Percentiles rank a stretch among this genome's conserved stretches.
These are phyloP conservation scores for Apis laboriosa DNA, from an alignment of 1,140 invertebrate genomes.

Conservation along the genomic window DNA sequence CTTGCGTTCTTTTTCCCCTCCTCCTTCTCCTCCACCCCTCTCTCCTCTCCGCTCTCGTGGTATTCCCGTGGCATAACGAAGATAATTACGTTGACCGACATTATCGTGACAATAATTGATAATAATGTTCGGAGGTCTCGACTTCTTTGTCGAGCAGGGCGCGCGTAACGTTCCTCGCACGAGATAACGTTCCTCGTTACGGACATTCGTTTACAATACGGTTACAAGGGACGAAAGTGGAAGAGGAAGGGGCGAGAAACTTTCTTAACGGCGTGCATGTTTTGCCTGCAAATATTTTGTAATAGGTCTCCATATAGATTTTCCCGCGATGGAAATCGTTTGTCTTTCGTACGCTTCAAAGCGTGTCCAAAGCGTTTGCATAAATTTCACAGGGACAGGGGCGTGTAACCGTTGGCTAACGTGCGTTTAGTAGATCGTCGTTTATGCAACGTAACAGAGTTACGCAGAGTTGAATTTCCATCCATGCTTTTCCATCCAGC, in stretches of 20 bases:
- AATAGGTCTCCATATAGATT: too few species aligned
- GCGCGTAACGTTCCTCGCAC: too few species aligned
- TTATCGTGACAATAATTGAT: slow-evolving; percentile 20
- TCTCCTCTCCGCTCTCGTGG: neutral
- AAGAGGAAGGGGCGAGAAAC: neutral
- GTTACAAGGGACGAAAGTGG: neutral
- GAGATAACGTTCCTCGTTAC: neutral
- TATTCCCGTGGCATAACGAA: neutral
- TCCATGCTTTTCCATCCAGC: slow-evolving; percentile 34
- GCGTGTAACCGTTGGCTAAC: slow-evolving; percentile 6
- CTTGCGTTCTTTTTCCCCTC: neutral
- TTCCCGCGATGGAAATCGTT: neutral
- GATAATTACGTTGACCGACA: neutral
- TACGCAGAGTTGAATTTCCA: slow-evolving; percentile 48
- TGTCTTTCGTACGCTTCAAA: slow-evolving; percentile 13
- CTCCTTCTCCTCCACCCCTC: neutral
- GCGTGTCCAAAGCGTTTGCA: slow-evolving; percentile 26
- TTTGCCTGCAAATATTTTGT: neutral
- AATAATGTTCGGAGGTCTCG: neutral
- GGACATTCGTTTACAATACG: neutral
- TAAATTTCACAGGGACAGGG: slow-evolving; percentile 37
- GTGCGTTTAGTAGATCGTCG: slow-evolving; percentile 25
- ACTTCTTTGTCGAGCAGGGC: too few species aligned
- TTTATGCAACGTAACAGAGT: slow-evolving; percentile 48
- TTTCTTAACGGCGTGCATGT: neutral